Base-by-base conservation (phyloP, 2,797 vertebrate species). In the Xenopus petersii region DNA sequence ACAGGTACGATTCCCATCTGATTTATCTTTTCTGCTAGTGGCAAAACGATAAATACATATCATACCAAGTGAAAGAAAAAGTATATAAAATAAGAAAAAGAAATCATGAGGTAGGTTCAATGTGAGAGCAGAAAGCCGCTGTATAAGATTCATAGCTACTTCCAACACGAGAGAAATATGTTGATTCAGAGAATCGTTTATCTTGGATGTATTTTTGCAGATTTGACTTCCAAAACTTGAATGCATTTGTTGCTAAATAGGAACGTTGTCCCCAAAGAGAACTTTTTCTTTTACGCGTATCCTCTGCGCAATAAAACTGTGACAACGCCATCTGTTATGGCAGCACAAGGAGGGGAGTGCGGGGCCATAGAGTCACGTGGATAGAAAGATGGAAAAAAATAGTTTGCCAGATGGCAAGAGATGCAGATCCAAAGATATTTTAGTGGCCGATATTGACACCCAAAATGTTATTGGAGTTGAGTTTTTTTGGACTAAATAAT, bases 71-170 rank as follows among this genome's bases (percentile, higher is more conserved):
- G 67, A 61, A 42, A 61, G 42, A 71, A 71, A 70, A 58, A 69
- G 61, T 73, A 78, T 78, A 84, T 82, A 30, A 81, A 68, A 77
- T 76, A 81, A 74, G 30, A 75, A 80, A 81, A 80, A 73, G 78
- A 81, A 74, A 65, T 63, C 71, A 64, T 51, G 61, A 70, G 71
- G 73, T 69, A 56, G 71, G 66, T 70, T 54, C 58, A 61, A 64
- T 12, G 63, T 67, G 78, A 73, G 54, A 30, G 72, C 70, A 47
- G 58, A 66, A 59, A 47, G 70, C 54, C 15, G 69, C 75, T 73
- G 73, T 74, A 70, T 69, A 81, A 80, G 71, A 77, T 71, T 80
- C 79, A 77, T 80, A 67, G 74, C 67, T 74, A 67, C 71, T 80
- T 79, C 69, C 74, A 60, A 77, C 75, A 75, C 63, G 62, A 80